Conservation (phyloP, 92 coral and sea anemone genomes). For the Zoanthus gigantus region DNA sequence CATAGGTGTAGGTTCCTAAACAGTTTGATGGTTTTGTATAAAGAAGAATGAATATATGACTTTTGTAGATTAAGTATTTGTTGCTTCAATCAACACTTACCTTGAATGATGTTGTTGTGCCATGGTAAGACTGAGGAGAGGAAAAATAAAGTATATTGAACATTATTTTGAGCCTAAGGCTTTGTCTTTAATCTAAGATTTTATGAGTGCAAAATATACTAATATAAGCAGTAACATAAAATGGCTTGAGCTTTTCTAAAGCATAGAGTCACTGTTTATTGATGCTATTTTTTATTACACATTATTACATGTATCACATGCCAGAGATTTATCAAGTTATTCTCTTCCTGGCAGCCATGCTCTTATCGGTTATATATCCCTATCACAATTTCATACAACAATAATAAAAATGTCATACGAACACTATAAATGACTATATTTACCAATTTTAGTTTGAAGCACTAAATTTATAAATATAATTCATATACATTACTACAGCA, state of each 20-base stretch:
- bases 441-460: conserved; percentile 33
- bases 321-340: conserved; percentile 33
- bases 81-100: conserved; percentile 18
- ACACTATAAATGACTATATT: conserved; percentile 32
- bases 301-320: conserved; percentile 32
- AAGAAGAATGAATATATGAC: conserved; percentile 13
- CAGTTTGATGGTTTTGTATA: conserved; percentile 21
- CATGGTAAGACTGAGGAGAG: conserved; percentile 36
- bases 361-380: conserved; percentile 34
- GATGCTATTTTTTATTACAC: conserved; percentile 32
- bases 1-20: conserved; percentile 30
- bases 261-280: conserved; percentile 34
- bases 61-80: conserved; percentile 19
- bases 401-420: conserved; percentile 32
- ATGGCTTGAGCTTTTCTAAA: conserved; percentile 28
- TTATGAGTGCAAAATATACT: conserved; percentile 32
- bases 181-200: conserved; percentile 32
- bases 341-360: conserved; percentile 37
- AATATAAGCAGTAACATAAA: conserved; percentile 30
- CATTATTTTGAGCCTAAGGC: conserved; percentile 33
- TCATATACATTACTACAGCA: conserved; percentile 30
- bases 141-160: conserved; percentile 31
- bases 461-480: conserved; percentile 15
- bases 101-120: conserved; percentile 31
- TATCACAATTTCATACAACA: conserved; percentile 32